A percentile compares a stretch with the other conserved stretches of the same genome.
These are phyloP conservation scores for Strongylocentrotus purpuratus DNA, from an alignment of 35 echinoderm and acorn worm species.

Conservation along the genomic window DNA sequence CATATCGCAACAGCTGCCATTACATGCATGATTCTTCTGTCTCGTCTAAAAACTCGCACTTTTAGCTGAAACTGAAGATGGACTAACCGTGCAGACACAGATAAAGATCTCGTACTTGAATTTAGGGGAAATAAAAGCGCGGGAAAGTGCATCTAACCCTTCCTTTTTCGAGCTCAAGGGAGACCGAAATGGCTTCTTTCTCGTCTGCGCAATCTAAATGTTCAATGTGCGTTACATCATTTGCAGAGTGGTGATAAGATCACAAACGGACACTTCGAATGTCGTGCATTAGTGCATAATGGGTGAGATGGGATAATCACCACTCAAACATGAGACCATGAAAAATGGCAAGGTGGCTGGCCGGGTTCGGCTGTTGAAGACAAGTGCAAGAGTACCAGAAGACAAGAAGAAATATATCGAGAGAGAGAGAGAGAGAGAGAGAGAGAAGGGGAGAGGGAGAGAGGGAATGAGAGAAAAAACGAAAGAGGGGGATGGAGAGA, in stretches of 20 bases:
- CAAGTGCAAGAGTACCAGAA: neutral
- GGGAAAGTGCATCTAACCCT: neutral
- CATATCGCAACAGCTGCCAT: neutral
- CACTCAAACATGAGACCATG: neutral
- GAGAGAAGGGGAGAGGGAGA: neutral
- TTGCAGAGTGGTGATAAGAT: slow-evolving; percentile 3
- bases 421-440: neutral
- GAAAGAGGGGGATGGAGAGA: no score
- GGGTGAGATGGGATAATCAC: neutral
- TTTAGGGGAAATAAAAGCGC: neutral
- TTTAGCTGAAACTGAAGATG: neutral
- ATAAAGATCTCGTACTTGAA: neutral
- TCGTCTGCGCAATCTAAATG: neutral
- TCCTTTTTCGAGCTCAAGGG: neutral
- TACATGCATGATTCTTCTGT: no score
- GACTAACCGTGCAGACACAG: neutral
- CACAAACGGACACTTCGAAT: neutral
- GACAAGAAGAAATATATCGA: neutral
- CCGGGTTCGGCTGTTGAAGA: neutral
- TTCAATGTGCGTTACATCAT: slow-evolving; percentile 11
- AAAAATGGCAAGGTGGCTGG: neutral
- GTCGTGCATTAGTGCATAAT: neutral
- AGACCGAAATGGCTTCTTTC: neutral
- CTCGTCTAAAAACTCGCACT: neutral
- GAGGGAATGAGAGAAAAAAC: neutral